These are phyloP conservation scores for Sebastolobus alascanus DNA, from an alignment of 2,797 vertebrate species.

Conservation along the genomic window DNA sequence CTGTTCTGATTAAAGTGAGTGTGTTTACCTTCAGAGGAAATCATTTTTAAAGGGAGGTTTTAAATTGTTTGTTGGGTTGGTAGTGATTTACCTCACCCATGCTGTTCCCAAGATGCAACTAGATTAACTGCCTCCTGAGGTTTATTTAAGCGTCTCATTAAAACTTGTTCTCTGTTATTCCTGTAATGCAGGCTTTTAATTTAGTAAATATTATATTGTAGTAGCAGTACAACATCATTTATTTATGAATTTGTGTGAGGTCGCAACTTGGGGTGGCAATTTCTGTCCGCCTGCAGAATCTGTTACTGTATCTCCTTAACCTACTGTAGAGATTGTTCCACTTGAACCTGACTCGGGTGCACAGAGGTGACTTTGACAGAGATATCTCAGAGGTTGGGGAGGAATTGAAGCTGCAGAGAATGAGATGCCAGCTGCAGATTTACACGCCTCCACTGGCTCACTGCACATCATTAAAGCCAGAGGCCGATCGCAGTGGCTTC, in stretches of 20 bases:
- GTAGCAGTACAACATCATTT: background rate
- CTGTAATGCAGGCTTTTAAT: background rate
- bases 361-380: slow-evolving; percentile 77
- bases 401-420: slow-evolving; percentile 70
- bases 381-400: slow-evolving; percentile 64
- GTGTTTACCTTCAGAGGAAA: slow-evolving; percentile 14
- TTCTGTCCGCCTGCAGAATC: slow-evolving; percentile 7
- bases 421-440: slow-evolving; percentile 81
- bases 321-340: slow-evolving; percentile 40
- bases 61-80: slow-evolving; percentile 7
- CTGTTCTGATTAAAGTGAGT: slow-evolving; percentile 42
- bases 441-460: slow-evolving; percentile 79
- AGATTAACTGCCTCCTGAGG: slow-evolving; percentile 3
- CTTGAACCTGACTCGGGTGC: slow-evolving; percentile 63
- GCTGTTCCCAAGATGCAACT: background rate
- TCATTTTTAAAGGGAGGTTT: slow-evolving; percentile 8
- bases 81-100: slow-evolving; percentile 12
- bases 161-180: background rate
- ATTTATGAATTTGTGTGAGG: slow-evolving; percentile 8
- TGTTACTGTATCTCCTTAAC: slow-evolving; percentile 8
- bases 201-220: background rate
- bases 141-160: background rate
- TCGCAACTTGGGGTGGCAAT: background rate
- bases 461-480: slow-evolving; percentile 84
- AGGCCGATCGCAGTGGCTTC: slow-evolving; percentile 76